These are phyloP conservation scores for Leptinotarsa undecemlineata DNA, from an alignment of 1,140 invertebrate species.

Conservation along the genomic window DNA sequence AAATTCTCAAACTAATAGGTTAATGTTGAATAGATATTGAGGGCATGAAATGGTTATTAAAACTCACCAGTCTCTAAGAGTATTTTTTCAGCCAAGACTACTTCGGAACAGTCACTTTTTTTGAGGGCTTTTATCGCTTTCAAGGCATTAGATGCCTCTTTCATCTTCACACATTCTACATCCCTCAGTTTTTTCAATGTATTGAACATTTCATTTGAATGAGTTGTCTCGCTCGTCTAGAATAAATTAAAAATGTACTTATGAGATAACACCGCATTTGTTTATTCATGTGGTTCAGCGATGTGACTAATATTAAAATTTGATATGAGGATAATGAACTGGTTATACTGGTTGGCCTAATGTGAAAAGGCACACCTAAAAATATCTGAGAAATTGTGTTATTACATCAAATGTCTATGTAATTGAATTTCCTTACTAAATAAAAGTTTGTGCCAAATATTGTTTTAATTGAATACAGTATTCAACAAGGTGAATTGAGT, in stretches of 20 bases:
- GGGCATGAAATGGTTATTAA: too few relatives aligned
- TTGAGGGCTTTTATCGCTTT: conserved; percentile 23
- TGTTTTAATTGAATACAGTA: neutral
- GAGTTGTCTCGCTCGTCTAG: neutral
- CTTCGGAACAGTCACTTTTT: conserved; percentile 25
- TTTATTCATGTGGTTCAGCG: neutral
- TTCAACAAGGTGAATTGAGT: neutral
- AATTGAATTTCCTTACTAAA: too few relatives aligned
- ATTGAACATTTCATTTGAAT: conserved; percentile 16
- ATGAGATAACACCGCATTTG: conserved; percentile 3
- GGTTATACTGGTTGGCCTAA: neutral
- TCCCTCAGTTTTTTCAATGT: conserved; percentile 30
- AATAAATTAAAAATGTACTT: neutral
- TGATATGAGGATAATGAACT: neutral
- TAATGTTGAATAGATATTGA: too few relatives aligned
- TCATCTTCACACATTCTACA: conserved; percentile 33
- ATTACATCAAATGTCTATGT: neutral
- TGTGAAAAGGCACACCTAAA: neutral
- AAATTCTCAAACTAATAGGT: too few relatives aligned
- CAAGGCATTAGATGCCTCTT: conserved; percentile 31
- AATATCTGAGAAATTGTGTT: neutral
- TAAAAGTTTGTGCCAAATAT: neutral
- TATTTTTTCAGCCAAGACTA: conserved; percentile 31
- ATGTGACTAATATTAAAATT: neutral
- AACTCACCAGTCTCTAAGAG: conserved; percentile 35